Evolutionary conservation across 2,113 vertebrate genomes (phyloP).

Genomic region (Corythaeola cristata): DNA sequence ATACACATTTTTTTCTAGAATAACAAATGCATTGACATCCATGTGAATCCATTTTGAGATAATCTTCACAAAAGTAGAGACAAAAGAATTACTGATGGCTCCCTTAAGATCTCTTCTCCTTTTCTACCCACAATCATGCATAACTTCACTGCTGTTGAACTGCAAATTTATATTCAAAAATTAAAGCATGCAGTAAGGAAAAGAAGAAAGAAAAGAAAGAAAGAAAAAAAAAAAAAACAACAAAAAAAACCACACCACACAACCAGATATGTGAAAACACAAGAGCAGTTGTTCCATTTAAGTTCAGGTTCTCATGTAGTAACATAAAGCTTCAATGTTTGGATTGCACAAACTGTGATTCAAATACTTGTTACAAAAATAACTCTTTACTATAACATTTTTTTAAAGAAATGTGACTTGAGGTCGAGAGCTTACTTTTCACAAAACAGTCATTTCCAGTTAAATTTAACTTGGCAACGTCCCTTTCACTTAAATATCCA

Average conservation of each 20-base stretch:
- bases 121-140: neutral
- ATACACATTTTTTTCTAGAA: fast-evolving
- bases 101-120: neutral
- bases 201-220: neutral
- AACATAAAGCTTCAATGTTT: neutral
- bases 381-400: neutral
- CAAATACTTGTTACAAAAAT: slow-evolving; percentile 6
- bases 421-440: neutral
- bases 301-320: neutral
- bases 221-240: neutral
- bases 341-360: neutral
- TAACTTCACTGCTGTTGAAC: neutral
- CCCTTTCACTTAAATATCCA: neutral
- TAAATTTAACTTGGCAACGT: neutral
- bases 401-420: neutral
- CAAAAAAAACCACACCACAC: too few species aligned
- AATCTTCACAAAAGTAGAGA: neutral
- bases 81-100: neutral
- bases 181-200: neutral
- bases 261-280: neutral
- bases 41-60: neutral
- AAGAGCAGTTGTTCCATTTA: neutral
- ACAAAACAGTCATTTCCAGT: neutral
- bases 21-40: neutral
- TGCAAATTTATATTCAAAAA: neutral